Conservation (phyloP, 2,113 vertebrate genomes). For the Ia io region DNA sequence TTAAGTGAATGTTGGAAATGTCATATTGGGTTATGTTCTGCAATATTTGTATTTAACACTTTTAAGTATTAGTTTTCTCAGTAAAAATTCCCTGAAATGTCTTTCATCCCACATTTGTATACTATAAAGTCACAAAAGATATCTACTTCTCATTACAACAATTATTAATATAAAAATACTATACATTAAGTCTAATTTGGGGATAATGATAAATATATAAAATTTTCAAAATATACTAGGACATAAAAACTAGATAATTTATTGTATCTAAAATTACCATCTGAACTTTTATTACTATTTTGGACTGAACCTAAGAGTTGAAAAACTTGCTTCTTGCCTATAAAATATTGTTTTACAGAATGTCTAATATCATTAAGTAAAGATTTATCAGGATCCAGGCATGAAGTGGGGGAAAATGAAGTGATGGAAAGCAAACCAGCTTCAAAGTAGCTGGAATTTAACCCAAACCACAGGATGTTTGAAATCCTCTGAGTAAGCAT, state of each 20-base stretch:
- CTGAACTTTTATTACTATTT: not conserved
- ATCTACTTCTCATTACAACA: conserved; percentile 52
- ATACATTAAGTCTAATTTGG: not conserved
- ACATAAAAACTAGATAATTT: not conserved
- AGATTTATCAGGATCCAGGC: conserved; percentile 4
- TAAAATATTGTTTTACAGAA: conserved; percentile 36
- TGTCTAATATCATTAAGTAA: conserved; percentile 15
- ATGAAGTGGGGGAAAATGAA: not conserved
- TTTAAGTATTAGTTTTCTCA: conserved; percentile 74
- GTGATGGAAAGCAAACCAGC: conserved; percentile 18
- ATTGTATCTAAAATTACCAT: not conserved
- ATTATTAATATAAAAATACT: conserved; percentile 65
- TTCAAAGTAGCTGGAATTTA: conserved; percentile 13
- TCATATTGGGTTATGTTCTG: conserved; percentile 80
- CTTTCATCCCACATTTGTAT: conserved; percentile 65
- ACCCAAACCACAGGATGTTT: conserved; percentile 49
- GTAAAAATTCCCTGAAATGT: conserved; percentile 62
- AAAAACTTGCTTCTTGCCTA: conserved; percentile 21
- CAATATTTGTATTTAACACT: conserved; percentile 78
- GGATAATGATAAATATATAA: not conserved
- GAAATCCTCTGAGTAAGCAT: conserved; percentile 30
- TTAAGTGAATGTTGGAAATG: conserved; percentile 80
- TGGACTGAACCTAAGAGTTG: not conserved
- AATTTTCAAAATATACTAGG: conserved; percentile 9
- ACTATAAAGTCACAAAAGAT: conserved; percentile 63